Evolutionary conservation across 2,797 vertebrate genomes (phyloP).

Genomic region (Zonotrichia albicollis): DNA sequence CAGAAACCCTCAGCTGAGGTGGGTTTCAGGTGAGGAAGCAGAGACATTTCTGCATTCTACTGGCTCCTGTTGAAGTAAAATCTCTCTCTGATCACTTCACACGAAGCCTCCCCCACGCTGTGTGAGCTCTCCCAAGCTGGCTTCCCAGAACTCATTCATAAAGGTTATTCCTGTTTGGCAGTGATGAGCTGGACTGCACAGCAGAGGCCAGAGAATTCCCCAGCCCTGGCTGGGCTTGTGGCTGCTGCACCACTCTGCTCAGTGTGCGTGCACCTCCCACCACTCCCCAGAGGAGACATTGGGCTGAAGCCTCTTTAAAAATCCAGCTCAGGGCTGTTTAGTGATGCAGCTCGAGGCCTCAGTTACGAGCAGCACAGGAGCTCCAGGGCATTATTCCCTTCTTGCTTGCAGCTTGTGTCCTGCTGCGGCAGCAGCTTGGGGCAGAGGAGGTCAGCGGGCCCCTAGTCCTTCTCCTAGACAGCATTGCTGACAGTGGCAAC

Average conservation of each 20-base stretch:
- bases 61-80: not conserved
- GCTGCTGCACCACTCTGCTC: not conserved
- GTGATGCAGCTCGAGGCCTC: not conserved
- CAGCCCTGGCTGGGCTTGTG: not conserved
- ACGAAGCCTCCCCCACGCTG: not conserved
- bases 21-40: not conserved
- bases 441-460: not conserved
- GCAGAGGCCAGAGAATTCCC: not conserved
- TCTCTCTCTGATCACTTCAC: not conserved
- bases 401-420: not conserved
- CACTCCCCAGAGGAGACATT: not conserved
- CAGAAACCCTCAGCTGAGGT: not conserved
- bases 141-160: not conserved
- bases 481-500: not conserved
- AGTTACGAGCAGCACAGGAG: not conserved
- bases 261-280: rapidly evolving
- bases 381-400: not conserved
- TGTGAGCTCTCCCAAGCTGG: not conserved
- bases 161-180: not conserved
- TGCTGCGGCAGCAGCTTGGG: not conserved
- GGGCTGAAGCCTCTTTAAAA: not conserved
- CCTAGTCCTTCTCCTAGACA: not conserved
- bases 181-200: not conserved
- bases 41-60: not conserved
- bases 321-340: not conserved